Conservation (phyloP, 2,888 invertebrate species). For the Meta bourneti region DNA sequence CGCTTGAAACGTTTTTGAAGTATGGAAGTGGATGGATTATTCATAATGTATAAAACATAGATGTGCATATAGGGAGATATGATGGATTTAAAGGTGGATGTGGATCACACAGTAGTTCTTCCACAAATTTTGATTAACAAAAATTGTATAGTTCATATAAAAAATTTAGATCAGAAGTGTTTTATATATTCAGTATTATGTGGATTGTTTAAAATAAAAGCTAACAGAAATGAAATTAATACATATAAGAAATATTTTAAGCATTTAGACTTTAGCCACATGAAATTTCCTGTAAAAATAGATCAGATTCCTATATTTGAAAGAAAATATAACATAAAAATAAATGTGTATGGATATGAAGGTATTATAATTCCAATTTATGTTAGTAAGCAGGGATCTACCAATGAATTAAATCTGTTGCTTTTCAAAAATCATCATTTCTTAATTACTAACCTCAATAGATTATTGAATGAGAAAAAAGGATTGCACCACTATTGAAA, state of each 20-base stretch:
- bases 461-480: too few relatives aligned
- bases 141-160: neutral
- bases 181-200: neutral
- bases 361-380: conserved; percentile 17
- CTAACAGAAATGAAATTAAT: neutral
- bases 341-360: conserved; percentile 4
- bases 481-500: too few relatives aligned
- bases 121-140: neutral
- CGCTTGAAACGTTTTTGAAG: neutral
- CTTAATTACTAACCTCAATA: neutral
- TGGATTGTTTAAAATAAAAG: neutral
- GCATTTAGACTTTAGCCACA: conserved; percentile 4
- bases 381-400: neutral
- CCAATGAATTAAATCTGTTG: conserved; percentile 1
- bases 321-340: conserved; percentile 7
- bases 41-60: neutral
- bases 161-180: neutral
- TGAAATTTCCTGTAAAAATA: conserved; percentile 12
- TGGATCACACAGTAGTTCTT: neutral
- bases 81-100: neutral
- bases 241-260: neutral
- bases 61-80: neutral
- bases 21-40: neutral
- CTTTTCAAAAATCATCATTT: neutral
- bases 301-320: conserved; percentile 16